Evolutionary conservation across 2,888 invertebrate genomes (phyloP).

Genomic region (Ditylenchus weischeri): DNA sequence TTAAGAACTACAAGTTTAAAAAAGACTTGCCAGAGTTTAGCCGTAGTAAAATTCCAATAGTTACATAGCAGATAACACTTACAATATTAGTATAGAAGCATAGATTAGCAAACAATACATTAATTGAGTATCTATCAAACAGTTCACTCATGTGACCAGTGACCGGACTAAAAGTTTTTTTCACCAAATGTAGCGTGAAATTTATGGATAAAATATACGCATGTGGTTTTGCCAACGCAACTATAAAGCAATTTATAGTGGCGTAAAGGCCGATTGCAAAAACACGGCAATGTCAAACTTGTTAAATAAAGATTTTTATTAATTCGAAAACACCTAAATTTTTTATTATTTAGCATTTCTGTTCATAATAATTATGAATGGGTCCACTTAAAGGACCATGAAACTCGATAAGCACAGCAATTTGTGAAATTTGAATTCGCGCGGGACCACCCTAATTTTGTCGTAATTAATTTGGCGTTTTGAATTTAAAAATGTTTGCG

Average conservation of each 20-base stretch:
- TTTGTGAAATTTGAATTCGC: too few relatives aligned
- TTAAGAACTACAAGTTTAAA: too few relatives aligned
- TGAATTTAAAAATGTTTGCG: too few relatives aligned
- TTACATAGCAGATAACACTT: not conserved
- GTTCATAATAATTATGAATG: too few relatives aligned
- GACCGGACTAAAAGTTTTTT: not conserved
- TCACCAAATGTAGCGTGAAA: not conserved
- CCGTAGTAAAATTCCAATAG: not conserved
- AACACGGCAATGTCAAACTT: slow-evolving; percentile 1
- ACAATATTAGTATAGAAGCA: not conserved
- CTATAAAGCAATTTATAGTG: not conserved
- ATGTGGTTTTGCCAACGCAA: not conserved
- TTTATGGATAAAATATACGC: not conserved
- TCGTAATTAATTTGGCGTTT: too few relatives aligned
- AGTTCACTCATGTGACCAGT: not conserved
- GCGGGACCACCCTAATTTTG: too few relatives aligned
- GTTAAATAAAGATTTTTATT: not conserved
- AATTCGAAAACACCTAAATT: not conserved
- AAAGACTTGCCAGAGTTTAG: too few relatives aligned
- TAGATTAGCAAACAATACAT: not conserved
- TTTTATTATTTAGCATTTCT: too few relatives aligned
- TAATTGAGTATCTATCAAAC: not conserved
- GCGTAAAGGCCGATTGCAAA: not conserved
- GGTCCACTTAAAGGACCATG: too few relatives aligned
- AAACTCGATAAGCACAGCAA: too few relatives aligned